Conservation (phyloP, 2,797 vertebrate species). For the Mormyrops attenuatus region DNA sequence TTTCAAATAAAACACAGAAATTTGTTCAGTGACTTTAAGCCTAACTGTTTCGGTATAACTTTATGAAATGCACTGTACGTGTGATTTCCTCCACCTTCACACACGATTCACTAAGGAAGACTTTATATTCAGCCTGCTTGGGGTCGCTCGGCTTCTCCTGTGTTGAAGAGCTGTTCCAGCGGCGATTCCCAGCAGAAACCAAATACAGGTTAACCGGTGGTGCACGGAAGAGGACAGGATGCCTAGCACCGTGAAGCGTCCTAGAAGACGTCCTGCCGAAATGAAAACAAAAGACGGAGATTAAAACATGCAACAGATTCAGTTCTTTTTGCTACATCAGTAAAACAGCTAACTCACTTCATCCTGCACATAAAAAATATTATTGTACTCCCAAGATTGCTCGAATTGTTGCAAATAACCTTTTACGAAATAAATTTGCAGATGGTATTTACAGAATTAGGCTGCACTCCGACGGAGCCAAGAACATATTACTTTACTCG, state of each 20-base stretch:
- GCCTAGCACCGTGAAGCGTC: conserved; percentile 23
- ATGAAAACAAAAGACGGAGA: conserved; percentile 11
- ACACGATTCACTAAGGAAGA: conserved; percentile 62
- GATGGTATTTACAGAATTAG: not conserved
- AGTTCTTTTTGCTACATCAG: not conserved
- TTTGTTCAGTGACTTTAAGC: not conserved
- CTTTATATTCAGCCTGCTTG: conserved; percentile 38
- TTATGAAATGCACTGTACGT: not conserved
- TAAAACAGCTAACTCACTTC: not conserved
- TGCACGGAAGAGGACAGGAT: conserved; percentile 21
- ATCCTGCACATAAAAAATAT: not conserved
- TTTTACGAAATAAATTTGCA: not conserved
- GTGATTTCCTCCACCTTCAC: conserved; percentile 56
- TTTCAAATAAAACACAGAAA: not conserved
- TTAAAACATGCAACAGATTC: not conserved
- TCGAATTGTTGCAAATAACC: not conserved
- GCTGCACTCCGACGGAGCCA: not conserved
- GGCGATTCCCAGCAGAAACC: conserved; percentile 18
- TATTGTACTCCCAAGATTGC: not conserved
- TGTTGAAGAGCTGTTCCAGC: conserved; percentile 43
- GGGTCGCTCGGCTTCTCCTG: conserved; percentile 36
- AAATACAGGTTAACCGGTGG: not conserved
- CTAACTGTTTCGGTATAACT: not conserved
- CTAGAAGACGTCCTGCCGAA: conserved; percentile 40
- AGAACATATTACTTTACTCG: not conserved